phyloP scores from a whole-genome alignment of 2,888 invertebrate species.

The Drosophila siamana region DNA sequence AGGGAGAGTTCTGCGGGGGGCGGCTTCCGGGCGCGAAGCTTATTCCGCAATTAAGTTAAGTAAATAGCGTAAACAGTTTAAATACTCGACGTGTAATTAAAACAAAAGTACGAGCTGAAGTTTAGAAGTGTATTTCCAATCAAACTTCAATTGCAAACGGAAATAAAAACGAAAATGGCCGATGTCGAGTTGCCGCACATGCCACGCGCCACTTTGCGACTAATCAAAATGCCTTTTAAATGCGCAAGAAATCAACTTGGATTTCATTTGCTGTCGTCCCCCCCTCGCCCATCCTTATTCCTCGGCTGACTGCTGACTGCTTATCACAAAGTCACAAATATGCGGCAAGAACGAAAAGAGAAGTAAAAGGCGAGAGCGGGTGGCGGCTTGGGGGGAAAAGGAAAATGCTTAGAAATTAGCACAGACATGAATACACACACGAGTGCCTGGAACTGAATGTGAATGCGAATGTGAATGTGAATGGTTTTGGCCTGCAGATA shows the following conservation, averaged over 20 bases:
- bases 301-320: conserved; percentile 14
- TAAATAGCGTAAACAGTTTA: conserved; percentile 3
- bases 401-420: conserved; percentile 78
- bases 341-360: conserved; percentile 38
- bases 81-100: not conserved
- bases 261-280: conserved; percentile 46
- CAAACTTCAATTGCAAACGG: conserved; percentile 44
- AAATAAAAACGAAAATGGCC: not conserved
- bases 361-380: conserved; percentile 17
- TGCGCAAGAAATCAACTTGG: conserved; percentile 74
- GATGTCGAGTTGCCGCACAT: conserved; percentile 47
- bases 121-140: conserved; percentile 20
- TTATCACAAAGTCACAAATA: conserved; percentile 62
- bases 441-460: conserved; percentile 47
- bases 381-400: conserved; percentile 24
- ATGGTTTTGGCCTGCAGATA: conserved; percentile 59
- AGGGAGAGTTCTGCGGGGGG: too few relatives aligned
- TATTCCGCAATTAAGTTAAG: not conserved
- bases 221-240: conserved; percentile 81
- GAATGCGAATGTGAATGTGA: conserved; percentile 23
- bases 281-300: not conserved
- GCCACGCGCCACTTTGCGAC: conserved; percentile 68
- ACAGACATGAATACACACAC: conserved; percentile 75
- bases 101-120: not conserved
- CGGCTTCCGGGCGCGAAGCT: not conserved